Conservation (phyloP, 92 coral and sea anemone genomes). For the Bergia puertoricense region DNA sequence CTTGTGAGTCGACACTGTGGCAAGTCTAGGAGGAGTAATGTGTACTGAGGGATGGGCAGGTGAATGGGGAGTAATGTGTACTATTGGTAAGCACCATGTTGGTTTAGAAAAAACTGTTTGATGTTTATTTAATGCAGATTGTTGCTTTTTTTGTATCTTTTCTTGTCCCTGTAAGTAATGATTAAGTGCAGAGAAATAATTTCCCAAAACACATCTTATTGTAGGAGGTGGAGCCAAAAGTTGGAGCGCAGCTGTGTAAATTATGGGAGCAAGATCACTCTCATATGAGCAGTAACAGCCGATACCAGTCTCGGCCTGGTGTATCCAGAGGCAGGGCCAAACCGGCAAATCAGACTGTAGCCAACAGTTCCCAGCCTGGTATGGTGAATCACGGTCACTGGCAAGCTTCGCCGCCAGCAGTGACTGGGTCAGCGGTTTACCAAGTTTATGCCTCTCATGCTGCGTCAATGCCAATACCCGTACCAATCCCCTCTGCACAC, state of each 20-base stretch:
- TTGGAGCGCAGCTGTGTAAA: slow-evolving; percentile 89
- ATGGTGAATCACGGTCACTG: slow-evolving; percentile 61
- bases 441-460: slow-evolving; percentile 93
- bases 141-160: background rate
- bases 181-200: background rate
- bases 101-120: too few relatives aligned
- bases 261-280: slow-evolving; percentile 80
- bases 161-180: background rate
- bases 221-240: slow-evolving; percentile 92
- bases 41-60: too few relatives aligned
- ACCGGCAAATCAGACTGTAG: slow-evolving; percentile 40
- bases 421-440: slow-evolving; percentile 66
- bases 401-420: slow-evolving; percentile 69
- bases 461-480: slow-evolving; percentile 98
- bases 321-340: slow-evolving; percentile 59
- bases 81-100: too few relatives aligned
- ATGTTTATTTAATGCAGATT: background rate
- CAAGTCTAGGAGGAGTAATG: too few relatives aligned
- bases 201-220: background rate
- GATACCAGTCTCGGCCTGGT: slow-evolving; percentile 42
- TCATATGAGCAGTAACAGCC: slow-evolving; percentile 50
- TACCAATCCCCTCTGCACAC: slow-evolving; percentile 86
- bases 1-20: too few relatives aligned
- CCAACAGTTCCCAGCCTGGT: slow-evolving; percentile 50
- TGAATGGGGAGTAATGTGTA: too few relatives aligned